These are phyloP conservation scores for Podarcis siculus DNA, from an alignment of 2,797 vertebrate species.

Conservation along the genomic window DNA sequence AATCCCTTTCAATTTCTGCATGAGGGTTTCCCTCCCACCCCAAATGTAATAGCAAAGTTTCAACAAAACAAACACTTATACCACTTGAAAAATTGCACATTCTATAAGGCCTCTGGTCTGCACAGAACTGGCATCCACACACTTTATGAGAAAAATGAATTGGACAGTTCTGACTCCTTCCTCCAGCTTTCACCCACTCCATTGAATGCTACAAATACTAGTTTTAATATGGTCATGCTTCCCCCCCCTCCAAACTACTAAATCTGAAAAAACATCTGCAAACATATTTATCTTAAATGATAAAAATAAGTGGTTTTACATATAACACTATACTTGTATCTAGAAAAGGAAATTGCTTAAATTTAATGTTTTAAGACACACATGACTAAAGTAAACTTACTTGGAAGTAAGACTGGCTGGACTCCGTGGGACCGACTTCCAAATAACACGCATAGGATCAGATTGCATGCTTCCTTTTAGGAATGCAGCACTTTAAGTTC, in stretches of 20 bases:
- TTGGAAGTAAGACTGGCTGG: not conserved
- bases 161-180: conserved; percentile 30
- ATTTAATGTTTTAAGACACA: conserved; percentile 11
- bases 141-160: conserved; percentile 41
- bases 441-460: not conserved
- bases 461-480: not conserved
- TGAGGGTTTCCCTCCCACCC: conserved; percentile 44
- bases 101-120: conserved; percentile 36
- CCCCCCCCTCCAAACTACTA: not conserved
- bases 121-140: conserved; percentile 37
- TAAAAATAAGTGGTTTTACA: conserved; percentile 24
- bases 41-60: conserved; percentile 27
- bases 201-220: conserved; percentile 37
- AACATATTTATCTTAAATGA: conserved; percentile 39
- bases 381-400: not conserved
- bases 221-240: conserved; percentile 36
- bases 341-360: conserved; percentile 23
- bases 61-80: conserved; percentile 37
- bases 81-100: conserved; percentile 50
- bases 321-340: not conserved
- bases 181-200: conserved; percentile 38
- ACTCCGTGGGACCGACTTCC: not conserved
- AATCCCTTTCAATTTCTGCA: conserved; percentile 9
- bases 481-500: not conserved
- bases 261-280: conserved; percentile 41